These are phyloP conservation scores for Tachystola acroxantha DNA, from an alignment of 2,888 invertebrate species.

Conservation along the genomic window DNA sequence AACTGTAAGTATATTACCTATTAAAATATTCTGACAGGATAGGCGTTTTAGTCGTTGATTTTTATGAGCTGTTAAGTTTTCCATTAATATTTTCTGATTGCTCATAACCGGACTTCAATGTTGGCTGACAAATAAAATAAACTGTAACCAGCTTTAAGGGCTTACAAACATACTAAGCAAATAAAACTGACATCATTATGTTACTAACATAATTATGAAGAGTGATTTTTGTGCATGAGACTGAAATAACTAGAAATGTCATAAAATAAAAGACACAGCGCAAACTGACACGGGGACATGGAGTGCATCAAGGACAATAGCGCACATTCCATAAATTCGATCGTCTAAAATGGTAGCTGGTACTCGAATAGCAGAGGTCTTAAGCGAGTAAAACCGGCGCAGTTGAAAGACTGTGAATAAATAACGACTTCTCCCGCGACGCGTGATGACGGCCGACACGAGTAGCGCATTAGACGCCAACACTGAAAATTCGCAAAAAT, in stretches of 20 bases:
- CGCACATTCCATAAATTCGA: constrained; percentile 2
- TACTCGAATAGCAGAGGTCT: constrained; percentile 36
- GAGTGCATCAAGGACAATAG: too few species aligned
- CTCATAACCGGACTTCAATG: too few species aligned
- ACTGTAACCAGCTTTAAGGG: too few species aligned
- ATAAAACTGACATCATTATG: too few species aligned
- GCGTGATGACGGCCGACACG: constrained; percentile 76
- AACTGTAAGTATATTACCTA: too few species aligned
- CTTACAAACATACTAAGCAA: background rate
- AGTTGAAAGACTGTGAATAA: constrained; percentile 70
- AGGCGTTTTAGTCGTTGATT: too few species aligned
- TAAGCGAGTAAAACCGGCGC: constrained; percentile 51
- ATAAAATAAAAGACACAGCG: background rate
- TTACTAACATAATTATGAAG: background rate
- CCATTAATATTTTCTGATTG: too few species aligned
- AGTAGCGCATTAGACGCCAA: constrained; percentile 72
- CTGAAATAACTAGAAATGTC: too few species aligned
- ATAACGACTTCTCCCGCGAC: constrained; percentile 73
- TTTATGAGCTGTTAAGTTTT: too few species aligned
- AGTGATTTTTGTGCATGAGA: too few species aligned
- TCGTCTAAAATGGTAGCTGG: constrained; percentile 26
- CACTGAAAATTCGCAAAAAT: constrained; percentile 54
- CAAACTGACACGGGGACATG: background rate
- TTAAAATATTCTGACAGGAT: too few species aligned
- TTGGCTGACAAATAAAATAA: too few species aligned